These are phyloP conservation scores for Anoplophora glabripennis DNA, from an alignment of 1,140 invertebrate species.

Conservation along the genomic window DNA sequence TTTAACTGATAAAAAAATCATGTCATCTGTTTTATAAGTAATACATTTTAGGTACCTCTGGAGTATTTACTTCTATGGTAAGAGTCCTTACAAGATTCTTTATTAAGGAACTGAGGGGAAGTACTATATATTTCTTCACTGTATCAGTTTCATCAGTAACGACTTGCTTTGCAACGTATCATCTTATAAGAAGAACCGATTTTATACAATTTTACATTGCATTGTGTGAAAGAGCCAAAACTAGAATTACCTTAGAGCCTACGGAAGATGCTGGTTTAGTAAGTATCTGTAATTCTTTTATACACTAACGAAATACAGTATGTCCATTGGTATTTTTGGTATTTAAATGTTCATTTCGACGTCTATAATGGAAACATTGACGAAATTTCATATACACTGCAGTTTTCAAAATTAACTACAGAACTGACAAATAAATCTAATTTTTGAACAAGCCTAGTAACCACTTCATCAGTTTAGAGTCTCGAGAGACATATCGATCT, in stretches of 20 bases:
- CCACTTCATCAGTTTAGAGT: too few relatives aligned
- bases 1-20: neutral
- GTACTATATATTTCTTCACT: constrained; percentile 82
- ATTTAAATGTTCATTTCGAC: too few relatives aligned
- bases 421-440: too few relatives aligned
- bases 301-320: too few relatives aligned
- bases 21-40: neutral
- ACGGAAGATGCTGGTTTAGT: constrained; percentile 78
- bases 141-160: constrained; percentile 72
- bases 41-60: constrained; percentile 68
- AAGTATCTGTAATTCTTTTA: constrained; percentile 28
- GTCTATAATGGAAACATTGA: too few relatives aligned
- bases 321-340: too few relatives aligned
- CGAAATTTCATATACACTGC: too few relatives aligned
- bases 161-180: constrained; percentile 72
- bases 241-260: constrained; percentile 71
- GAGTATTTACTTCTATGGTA: constrained; percentile 79
- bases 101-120: constrained; percentile 67
- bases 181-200: constrained; percentile 70
- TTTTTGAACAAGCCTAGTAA: too few relatives aligned
- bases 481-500: too few relatives aligned
- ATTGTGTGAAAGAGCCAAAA: constrained; percentile 67
- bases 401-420: too few relatives aligned
- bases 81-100: constrained; percentile 79
- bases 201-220: constrained; percentile 82